Base-by-base conservation (phyloP, 2,797 vertebrate species). In the Pantherophis vulpinus region DNA sequence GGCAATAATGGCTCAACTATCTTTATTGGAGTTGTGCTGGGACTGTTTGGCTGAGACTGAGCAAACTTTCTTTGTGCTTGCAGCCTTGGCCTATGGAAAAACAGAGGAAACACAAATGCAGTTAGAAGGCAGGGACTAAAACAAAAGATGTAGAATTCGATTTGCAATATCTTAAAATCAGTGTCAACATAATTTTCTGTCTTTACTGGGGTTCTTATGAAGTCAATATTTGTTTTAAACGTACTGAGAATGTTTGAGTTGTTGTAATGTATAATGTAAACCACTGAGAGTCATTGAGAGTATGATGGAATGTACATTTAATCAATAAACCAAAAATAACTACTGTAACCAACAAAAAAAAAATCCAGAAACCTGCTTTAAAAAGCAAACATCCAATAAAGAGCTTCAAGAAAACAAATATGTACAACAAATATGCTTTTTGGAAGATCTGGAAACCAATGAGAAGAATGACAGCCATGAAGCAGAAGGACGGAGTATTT, bases 51-150 rank as follows among this genome's bases (percentile, higher is more conserved):
- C 98, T 99, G 99, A 88, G 99, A 99, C 97, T 99, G 99, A 97
- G 99, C 99, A 94, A 99, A 99, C 98, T 99, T 99, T 98, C 99
- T 98, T 98, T 99, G 99, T 97, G 99, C 99, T 98, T 99, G 99
- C 97, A 99, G 99, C 96, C 99, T 98, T 95, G 99, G 99, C 98
- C 99, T 99, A 97, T 32, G 94, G 96, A 96, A 96, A 95, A 95
- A 95, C 79, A 96, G 90, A 91, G 91, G 10, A 96, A 56, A 32
- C 37, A 94, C 63, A 95, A 94, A 93, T 0, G 25, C 58, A 91
- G 25, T 91, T 56, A 93, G 66, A 70, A 56, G 23, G 51, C 20
- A 55, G n/a, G 23, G 56, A 61, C 37, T 54, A 87, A 29, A 88
- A 32, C 47, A 91, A 54, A 51, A 70, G 54, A 47, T 25, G 27